These are phyloP conservation scores for Nannoperca australis DNA, from an alignment of 2,797 vertebrate genomes.

Conservation along the genomic window DNA sequence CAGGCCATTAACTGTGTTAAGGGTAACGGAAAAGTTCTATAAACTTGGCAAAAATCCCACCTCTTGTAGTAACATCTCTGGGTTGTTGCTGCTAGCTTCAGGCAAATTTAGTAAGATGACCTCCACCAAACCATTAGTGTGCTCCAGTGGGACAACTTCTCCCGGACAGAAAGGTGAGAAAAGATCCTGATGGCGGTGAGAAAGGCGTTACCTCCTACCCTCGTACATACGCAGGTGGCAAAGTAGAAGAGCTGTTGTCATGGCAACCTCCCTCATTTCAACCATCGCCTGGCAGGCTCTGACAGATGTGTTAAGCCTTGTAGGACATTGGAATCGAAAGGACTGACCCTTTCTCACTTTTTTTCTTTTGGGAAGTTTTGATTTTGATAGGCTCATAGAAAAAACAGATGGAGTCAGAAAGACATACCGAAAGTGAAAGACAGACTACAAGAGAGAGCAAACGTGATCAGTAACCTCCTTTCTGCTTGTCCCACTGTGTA, in stretches of 20 bases:
- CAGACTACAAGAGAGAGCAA: conserved; percentile 45
- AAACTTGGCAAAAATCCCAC: conserved; percentile 6
- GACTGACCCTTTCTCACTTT: conserved; percentile 57
- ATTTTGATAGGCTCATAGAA: conserved; percentile 19
- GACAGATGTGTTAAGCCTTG: conserved; percentile 70
- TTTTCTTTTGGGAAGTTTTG: conserved; percentile 41
- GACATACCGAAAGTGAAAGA: conserved; percentile 15
- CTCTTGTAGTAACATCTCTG: not conserved
- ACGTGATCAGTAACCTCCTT: conserved; percentile 66
- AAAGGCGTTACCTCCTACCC: conserved; percentile 39
- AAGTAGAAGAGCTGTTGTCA: conserved; percentile 73
- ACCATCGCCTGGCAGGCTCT: conserved; percentile 42
- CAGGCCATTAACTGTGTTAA: conserved; percentile 14
- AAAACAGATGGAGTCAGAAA: conserved; percentile 4
- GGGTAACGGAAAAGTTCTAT: conserved; percentile 10
- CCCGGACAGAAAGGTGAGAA: conserved; percentile 55
- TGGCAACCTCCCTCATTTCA: conserved; percentile 68
- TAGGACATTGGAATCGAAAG: conserved; percentile 65
- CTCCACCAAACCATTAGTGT: conserved; percentile 43
- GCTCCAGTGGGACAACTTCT: conserved; percentile 43
- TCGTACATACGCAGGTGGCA: conserved; percentile 48
- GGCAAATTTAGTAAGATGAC: conserved; percentile 32
- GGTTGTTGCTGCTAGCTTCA: conserved; percentile 11
- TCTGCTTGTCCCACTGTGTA: conserved; percentile 61
- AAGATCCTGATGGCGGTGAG: conserved; percentile 37